These are phyloP conservation scores for Pangasius mekongensis DNA, from an alignment of 2,797 vertebrate genomes.

Conservation along the genomic window DNA sequence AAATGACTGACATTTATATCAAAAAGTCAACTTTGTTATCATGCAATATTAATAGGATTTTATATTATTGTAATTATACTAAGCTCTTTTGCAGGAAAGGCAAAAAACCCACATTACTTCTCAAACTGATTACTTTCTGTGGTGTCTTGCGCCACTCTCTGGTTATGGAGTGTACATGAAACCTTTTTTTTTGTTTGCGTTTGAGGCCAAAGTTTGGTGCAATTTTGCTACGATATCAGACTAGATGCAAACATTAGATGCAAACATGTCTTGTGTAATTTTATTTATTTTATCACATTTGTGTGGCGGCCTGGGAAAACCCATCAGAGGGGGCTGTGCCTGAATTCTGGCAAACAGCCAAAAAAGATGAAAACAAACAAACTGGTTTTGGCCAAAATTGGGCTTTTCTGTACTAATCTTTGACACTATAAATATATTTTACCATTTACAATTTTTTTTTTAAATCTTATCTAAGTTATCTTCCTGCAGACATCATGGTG, in stretches of 20 bases:
- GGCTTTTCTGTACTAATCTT: neutral
- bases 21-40: neutral
- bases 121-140: neutral
- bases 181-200: too few species aligned
- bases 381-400: neutral
- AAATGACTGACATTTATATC: neutral
- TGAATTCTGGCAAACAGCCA: neutral
- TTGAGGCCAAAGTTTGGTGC: neutral
- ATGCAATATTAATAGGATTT: neutral
- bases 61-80: neutral
- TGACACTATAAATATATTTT: neutral
- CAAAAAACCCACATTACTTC: neutral
- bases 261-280: neutral
- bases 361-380: neutral
- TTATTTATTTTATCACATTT: neutral
- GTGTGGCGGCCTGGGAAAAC: neutral
- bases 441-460: too few species aligned
- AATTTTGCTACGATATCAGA: neutral
- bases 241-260: neutral
- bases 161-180: slow-evolving; percentile 1
- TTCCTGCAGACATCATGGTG: neutral
- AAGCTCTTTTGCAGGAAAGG: neutral
- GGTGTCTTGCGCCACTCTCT: neutral
- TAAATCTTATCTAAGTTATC: neutral
- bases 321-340: neutral